Evolutionary conservation across 2,888 invertebrate genomes (phyloP).

Genomic region (Cinara cedri): DNA sequence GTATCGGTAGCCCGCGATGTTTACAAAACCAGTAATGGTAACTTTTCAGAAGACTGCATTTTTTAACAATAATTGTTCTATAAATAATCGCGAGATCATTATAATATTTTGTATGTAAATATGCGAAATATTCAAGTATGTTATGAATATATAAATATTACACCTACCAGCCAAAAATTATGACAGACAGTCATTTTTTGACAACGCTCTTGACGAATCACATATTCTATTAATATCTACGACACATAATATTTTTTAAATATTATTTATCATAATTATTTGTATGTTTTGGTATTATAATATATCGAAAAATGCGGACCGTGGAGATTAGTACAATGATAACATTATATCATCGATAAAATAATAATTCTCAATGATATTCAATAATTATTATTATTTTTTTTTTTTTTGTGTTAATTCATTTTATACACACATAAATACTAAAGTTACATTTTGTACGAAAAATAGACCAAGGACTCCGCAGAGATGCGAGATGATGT

Average conservation of each 20-base stretch:
- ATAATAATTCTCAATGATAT: no score
- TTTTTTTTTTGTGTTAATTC: no score
- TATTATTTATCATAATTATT: no score
- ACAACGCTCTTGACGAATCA: slow-evolving; percentile 30
- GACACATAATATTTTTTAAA: slow-evolving; percentile 23
- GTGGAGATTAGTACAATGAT: no score
- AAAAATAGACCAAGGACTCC: slow-evolving; percentile 18
- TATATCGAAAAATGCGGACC: no score
- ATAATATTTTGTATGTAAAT: neutral
- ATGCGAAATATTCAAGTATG: neutral
- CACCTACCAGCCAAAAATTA: slow-evolving; percentile 38
- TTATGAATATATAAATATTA: neutral
- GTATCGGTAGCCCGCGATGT: no score
- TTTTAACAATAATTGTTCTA: slow-evolving; percentile 7
- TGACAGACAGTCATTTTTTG: slow-evolving; percentile 16
- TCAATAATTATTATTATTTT: no score
- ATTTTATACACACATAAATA: no score
- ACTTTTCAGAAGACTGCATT: neutral
- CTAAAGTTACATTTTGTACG: neutral
- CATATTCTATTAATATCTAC: slow-evolving; percentile 32
- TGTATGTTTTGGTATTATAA: no score
- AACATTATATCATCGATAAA: no score
- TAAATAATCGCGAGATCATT: neutral
- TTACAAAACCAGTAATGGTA: neutral
- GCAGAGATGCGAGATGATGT: neutral